Conservation (phyloP, 2,888 invertebrate species). For the Allygus modestus region DNA sequence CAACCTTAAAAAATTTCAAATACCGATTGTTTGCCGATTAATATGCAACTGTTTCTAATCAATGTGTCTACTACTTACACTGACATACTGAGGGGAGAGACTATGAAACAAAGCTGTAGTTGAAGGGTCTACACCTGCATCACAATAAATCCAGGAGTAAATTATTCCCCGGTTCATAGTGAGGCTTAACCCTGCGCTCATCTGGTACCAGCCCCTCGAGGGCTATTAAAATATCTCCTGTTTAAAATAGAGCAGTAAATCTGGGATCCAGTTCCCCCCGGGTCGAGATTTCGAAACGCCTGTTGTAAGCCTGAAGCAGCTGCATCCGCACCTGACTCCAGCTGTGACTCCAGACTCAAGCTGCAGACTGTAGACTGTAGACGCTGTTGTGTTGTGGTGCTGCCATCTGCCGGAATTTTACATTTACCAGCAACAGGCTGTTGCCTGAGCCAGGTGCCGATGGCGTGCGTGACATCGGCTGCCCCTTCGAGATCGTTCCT, state of each 20-base stretch:
- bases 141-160: background rate
- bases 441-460: background rate
- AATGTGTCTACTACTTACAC: no score
- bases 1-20: no score
- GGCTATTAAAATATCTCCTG: constrained; percentile 21
- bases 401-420: constrained; percentile 18
- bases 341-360: background rate
- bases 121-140: background rate
- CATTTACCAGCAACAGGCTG: background rate
- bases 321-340: background rate
- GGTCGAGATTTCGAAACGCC: background rate
- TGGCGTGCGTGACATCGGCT: background rate
- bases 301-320: background rate
- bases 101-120: background rate
- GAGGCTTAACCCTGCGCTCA: background rate
- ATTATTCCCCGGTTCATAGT: background rate
- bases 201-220: background rate
- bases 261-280: background rate
- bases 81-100: no score
- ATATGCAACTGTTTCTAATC: no score
- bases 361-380: constrained; percentile 4
- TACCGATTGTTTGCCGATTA: no score
- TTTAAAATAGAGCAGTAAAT: background rate
- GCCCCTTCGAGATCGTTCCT: background rate
- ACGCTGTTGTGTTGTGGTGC: constrained; percentile 6